Evolutionary conservation across 2,113 vertebrate genomes (phyloP), one percentile per base, ranked within the genome.

Genomic region (Tichodroma muraria): DNA sequence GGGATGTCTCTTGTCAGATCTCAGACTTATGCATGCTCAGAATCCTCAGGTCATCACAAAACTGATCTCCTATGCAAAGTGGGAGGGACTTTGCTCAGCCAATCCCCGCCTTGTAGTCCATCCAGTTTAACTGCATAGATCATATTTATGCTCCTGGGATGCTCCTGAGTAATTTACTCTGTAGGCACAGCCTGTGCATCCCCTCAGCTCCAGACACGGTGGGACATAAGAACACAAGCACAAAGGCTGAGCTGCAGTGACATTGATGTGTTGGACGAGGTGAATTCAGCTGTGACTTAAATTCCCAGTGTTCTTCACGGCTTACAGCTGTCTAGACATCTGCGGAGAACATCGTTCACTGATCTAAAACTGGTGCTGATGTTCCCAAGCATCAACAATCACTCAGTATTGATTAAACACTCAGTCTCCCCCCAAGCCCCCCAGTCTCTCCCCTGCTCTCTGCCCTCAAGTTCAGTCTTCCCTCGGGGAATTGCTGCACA

Each of bases 401-500:
- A 37, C 44, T 83, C 71, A 80, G n/a, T 59, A 52, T 17, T 28
- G 9, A 92, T 80, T 77, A 82, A 81, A 65, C 11, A 6, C 18
- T 72, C 45, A 6, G 15, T 23, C 17, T 88, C 11, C 16, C 30
- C 52, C 16, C 20, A 0, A n/a, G n/a, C n/a, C n/a, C 50, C n/a
- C 3, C 0, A 35, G 37, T 93, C 33, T 85, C 65, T 91, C 73
- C 89, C 33, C 78, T 79, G 16, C 83, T 90, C 47, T 13, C 0
- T 76, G 78, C 63, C 80, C 73, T 86, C 90, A 79, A 95, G 91
- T 78, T 96, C 82, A 76, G n/a, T 6, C 40, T 81, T 4, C 30
- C 72, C 94, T 72, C n/a, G 24, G 90, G 85, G 96, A 97, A 64
- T 38, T 69, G 69, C 65, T 88, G 82, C 44, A 78, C 72, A 45